A percentile compares a stretch with the other conserved stretches of the same genome.
These are phyloP conservation scores for Cephalotes varians DNA, from an alignment of 2,888 invertebrate species.

Conservation along the genomic window DNA sequence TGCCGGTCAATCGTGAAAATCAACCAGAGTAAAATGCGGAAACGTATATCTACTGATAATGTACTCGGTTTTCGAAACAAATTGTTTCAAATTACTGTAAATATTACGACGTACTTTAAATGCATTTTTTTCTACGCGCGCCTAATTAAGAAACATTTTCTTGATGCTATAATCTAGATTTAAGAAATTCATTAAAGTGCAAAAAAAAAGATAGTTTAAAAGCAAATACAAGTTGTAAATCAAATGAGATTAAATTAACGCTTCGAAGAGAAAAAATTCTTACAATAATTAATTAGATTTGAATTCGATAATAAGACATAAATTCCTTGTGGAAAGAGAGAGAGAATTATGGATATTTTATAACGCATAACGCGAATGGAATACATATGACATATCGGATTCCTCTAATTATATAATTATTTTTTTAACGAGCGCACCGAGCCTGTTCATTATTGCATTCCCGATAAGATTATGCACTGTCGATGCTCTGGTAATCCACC, in stretches of 20 bases:
- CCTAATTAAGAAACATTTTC: neutral
- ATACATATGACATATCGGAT: neutral
- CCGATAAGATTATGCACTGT: neutral
- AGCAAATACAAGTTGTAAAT: neutral
- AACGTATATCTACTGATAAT: conserved; percentile 9
- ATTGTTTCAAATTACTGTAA: neutral
- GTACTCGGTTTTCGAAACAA: neutral
- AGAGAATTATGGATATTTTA: neutral
- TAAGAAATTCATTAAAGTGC: neutral
- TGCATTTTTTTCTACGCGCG: no score
- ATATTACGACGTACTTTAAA: neutral
- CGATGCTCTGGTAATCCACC: neutral
- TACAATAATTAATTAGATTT: conserved; percentile 5
- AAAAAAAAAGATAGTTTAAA: neutral
- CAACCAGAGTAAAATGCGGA: conserved; percentile 16
- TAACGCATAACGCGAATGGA: neutral
- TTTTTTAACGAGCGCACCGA: conserved; percentile 7
- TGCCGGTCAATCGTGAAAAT: conserved; percentile 46
- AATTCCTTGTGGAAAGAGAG: neutral
- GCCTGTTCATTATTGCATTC: conserved; percentile 9
- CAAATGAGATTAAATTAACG: neutral
- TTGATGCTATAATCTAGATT: neutral
- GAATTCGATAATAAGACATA: neutral
- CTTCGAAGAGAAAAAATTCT: neutral
- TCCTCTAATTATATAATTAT: conserved; percentile 2